Percentiles rank a stretch among this genome's conserved stretches.
These are phyloP conservation scores for Silurus aristotelis DNA, from an alignment of 2,797 vertebrate genomes.

Conservation along the genomic window DNA sequence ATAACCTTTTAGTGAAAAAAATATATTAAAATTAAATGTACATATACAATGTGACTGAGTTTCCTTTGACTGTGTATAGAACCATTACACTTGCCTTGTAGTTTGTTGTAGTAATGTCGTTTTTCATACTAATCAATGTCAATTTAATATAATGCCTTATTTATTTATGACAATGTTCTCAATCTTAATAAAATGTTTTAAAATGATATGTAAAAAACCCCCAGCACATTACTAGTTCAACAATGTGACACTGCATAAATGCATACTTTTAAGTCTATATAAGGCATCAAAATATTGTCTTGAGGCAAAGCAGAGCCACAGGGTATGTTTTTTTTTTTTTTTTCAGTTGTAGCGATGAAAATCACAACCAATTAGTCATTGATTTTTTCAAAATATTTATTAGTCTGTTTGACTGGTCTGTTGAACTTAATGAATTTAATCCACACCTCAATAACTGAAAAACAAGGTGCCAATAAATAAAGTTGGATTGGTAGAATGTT, in stretches of 20 bases:
- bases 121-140: background rate
- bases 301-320: background rate
- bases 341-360: background rate
- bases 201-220: no score
- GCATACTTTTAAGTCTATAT: no score
- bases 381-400: background rate
- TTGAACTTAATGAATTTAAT: constrained; percentile 3
- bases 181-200: background rate
- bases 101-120: background rate
- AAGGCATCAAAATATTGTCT: no score
- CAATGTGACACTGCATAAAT: no score
- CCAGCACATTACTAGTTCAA: no score
- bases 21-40: background rate
- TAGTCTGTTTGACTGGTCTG: constrained; percentile 12
- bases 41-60: background rate
- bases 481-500: background rate
- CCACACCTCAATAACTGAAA: constrained; percentile 8
- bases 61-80: background rate
- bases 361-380: background rate
- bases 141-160: background rate
- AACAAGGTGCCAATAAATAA: background rate
- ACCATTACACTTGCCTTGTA: background rate
- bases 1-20: background rate
- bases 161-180: background rate
- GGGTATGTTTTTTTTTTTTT: background rate